phyloP scores from a whole-genome alignment of 2,113 vertebrate species.

The Gnathonemus longibarbis region DNA sequence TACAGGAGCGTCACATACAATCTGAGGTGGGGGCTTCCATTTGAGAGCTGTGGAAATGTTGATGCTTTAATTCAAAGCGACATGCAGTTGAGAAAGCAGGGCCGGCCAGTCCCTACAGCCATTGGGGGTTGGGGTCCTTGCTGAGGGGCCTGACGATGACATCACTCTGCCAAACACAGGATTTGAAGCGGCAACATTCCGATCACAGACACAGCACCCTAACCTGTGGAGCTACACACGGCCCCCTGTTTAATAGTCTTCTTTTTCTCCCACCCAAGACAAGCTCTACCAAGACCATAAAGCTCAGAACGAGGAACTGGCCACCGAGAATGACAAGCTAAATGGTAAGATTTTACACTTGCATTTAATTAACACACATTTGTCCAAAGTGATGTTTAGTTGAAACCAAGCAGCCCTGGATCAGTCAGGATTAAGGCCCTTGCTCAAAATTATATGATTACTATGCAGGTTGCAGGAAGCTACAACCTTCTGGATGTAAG shows the following conservation, averaged over 20 bases:
- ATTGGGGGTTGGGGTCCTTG: neutral
- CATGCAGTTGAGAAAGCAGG: neutral
- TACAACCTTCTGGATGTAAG: neutral
- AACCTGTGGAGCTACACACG: neutral
- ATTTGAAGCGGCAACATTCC: neutral
- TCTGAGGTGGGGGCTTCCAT: neutral
- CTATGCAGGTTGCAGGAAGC: neutral
- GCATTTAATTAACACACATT: neutral
- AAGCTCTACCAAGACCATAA: conserved; percentile 56
- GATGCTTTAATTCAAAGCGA: neutral
- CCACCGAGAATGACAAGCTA: conserved; percentile 52
- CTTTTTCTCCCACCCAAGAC: conserved; percentile 42
- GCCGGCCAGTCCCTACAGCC: neutral
- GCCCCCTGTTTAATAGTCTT: neutral
- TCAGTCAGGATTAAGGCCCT: neutral
- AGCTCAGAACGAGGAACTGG: conserved; percentile 51
- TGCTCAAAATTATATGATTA: neutral
- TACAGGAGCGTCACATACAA: neutral
- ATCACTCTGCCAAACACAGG: neutral
- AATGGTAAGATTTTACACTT: conserved; percentile 46
- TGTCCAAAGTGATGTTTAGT: neutral
- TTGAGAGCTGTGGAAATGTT: neutral
- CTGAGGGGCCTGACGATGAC: neutral
- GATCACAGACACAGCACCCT: neutral
- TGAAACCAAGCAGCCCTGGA: neutral